A percentile compares a stretch with the other conserved stretches of the same genome.
phyloP scores from a whole-genome alignment of 1,140 invertebrate species.

The Aporrectodea caliginosa region DNA sequence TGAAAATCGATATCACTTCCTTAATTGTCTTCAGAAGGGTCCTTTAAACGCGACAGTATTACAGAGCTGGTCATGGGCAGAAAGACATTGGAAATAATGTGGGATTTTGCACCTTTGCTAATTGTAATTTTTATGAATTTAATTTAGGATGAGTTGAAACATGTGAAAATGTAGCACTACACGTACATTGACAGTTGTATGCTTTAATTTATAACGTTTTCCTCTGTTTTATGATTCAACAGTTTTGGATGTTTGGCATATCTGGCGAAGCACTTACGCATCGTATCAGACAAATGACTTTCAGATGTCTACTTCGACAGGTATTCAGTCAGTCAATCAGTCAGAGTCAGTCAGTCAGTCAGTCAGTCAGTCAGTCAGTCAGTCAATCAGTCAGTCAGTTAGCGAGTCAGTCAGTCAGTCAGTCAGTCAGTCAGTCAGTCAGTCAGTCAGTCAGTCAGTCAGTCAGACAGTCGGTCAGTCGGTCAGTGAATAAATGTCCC shows the following conservation, averaged over 20 bases:
- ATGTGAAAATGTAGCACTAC: not conserved
- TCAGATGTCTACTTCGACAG: slow-evolving; percentile 56
- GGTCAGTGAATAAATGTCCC: too few relatives aligned
- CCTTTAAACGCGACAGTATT: too few relatives aligned
- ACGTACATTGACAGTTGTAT: too few relatives aligned
- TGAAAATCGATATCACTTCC: too few relatives aligned
- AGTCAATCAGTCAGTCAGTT: not conserved
- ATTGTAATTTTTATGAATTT: not conserved
- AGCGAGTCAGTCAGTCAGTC: not conserved
- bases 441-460: not conserved
- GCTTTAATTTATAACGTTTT: not conserved
- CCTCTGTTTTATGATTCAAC: not conserved
- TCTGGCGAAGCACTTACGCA: slow-evolving; percentile 56
- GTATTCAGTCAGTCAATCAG: slow-evolving; percentile 35
- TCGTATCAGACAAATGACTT: slow-evolving; percentile 52
- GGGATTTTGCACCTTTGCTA: not conserved
- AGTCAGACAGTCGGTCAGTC: not conserved
- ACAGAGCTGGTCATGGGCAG: not conserved
- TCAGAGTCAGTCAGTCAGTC: not conserved
- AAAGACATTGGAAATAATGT: not conserved
- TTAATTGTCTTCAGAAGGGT: too few relatives aligned
- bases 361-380: not conserved
- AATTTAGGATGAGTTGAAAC: not conserved
- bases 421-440: not conserved
- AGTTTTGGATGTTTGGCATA: slow-evolving; percentile 29